Evolutionary conservation across 2,113 vertebrate genomes (phyloP), one percentile per base, ranked within the genome.

Genomic region (Dolichallabes microphthalmus): DNA sequence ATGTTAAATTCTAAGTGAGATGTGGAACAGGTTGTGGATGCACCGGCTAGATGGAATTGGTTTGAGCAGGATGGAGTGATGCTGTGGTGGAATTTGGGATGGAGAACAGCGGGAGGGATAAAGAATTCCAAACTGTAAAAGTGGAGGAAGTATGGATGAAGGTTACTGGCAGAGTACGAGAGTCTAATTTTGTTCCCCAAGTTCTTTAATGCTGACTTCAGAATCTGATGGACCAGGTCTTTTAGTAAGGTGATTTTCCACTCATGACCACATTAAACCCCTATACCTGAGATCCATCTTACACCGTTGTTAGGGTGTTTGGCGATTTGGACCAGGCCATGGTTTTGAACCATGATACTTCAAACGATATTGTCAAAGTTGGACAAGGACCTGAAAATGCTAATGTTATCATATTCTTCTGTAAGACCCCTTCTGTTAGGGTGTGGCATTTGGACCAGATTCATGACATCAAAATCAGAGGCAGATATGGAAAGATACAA

Each of bases 151-250:
- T 73, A 22, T 45, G 84, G 63, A 85, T 63, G 58, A 92, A 93
- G 8, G 90, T 87, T 0, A 87, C 91, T 83, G 92, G 82, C 87
- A 94, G 87, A 90, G 68, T 86, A 4, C 11, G 74, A 86, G 66
- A 87, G 0, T 90, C 85, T 68, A 89, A 87, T 88, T 94, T 96
- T 55, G 93, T 94, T 82, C 96, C 92, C 35, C 93, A 96, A 75
- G 1, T 30, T 69, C 0, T 83, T 84, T 57, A n/a, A 45, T 22
- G 0, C 92, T 91, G 45, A 15, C 61, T 1, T 96, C 95, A 2
- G 13, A 0, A 14, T 82, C 50, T 57, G 74, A 83, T 60, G 74
- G n/a, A 30, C n/a, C 14, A 53, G 7, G 25, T 53, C 50, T 55
- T 14, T 50, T 27, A 17, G 0, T 3, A 27, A 17, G 5, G n/a